Conservation (phyloP, 2,888 invertebrate species). For the Eristalis arbustorum region DNA sequence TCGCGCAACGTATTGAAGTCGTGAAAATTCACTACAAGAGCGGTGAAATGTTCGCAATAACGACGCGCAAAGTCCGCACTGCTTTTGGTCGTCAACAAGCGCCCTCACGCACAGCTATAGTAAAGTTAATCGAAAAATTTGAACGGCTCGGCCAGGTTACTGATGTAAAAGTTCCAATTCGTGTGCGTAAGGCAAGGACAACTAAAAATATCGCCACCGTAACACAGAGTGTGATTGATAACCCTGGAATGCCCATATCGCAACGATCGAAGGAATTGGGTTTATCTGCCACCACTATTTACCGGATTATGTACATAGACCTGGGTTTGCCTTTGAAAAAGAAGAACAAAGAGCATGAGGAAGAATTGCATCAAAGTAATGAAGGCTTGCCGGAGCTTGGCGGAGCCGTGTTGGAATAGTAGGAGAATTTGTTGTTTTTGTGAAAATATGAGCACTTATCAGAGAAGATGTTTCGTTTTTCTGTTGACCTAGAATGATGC, state of each 20-base stretch:
- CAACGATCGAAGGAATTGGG: neutral
- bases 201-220: neutral
- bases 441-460: no score
- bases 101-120: neutral
- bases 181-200: neutral
- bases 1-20: neutral
- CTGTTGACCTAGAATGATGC: no score
- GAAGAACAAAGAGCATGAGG: no score
- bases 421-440: no score
- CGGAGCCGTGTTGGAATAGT: no score
- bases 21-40: neutral
- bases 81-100: neutral
- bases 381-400: neutral
- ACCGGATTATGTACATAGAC: neutral
- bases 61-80: neutral
- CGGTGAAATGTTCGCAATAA: neutral
- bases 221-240: neutral
- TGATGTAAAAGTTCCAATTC: neutral
- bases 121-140: neutral
- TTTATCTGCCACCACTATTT: neutral
- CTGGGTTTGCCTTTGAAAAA: neutral
- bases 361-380: no score
- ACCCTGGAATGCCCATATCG: neutral
- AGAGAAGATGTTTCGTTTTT: no score
- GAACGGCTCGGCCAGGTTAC: neutral